Evolutionary conservation across 2,888 invertebrate genomes (phyloP).

Genomic region (Dendrolimus houi): DNA sequence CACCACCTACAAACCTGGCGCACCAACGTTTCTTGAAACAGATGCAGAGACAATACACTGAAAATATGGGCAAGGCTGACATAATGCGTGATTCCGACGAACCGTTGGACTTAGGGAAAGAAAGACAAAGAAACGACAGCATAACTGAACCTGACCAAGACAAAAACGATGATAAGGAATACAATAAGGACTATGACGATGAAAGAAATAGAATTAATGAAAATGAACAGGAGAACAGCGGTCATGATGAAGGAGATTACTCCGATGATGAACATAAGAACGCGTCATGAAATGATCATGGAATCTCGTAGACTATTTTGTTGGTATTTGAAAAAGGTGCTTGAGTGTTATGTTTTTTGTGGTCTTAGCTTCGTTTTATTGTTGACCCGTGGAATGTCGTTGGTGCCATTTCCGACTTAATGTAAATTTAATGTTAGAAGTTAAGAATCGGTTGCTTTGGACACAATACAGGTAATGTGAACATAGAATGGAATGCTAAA

Average conservation of each 20-base stretch:
- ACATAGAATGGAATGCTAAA: slow-evolving; percentile 2
- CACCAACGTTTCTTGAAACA: slow-evolving; percentile 80
- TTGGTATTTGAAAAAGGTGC: slow-evolving; percentile 65
- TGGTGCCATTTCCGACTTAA: slow-evolving; percentile 69
- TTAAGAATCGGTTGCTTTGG: slow-evolving; percentile 29
- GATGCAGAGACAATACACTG: slow-evolving; percentile 78
- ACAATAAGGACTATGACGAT: slow-evolving; percentile 46
- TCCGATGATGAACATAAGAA: slow-evolving; percentile 63
- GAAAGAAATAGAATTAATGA: slow-evolving; percentile 41
- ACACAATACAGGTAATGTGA: slow-evolving; percentile 6
- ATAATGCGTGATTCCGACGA: slow-evolving; percentile 73
- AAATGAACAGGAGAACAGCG: slow-evolving; percentile 47
- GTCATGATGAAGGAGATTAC: slow-evolving; percentile 61
- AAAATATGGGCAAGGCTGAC: slow-evolving; percentile 72
- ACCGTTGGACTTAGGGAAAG: slow-evolving; percentile 74
- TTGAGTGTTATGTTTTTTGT: slow-evolving; percentile 70
- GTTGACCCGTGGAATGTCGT: slow-evolving; percentile 73
- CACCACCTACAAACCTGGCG: slow-evolving; percentile 63
- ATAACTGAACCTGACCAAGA: slow-evolving; percentile 56
- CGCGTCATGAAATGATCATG: slow-evolving; percentile 56
- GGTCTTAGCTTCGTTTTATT: slow-evolving; percentile 60
- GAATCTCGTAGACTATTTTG: slow-evolving; percentile 43
- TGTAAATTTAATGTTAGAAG: slow-evolving; percentile 50
- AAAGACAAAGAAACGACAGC: slow-evolving; percentile 54
- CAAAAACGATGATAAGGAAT: slow-evolving; percentile 73